Evolutionary conservation across 1,140 invertebrate genomes (phyloP), one percentile per base, ranked within the genome.

Genomic region (Zaprionus inermis): DNA sequence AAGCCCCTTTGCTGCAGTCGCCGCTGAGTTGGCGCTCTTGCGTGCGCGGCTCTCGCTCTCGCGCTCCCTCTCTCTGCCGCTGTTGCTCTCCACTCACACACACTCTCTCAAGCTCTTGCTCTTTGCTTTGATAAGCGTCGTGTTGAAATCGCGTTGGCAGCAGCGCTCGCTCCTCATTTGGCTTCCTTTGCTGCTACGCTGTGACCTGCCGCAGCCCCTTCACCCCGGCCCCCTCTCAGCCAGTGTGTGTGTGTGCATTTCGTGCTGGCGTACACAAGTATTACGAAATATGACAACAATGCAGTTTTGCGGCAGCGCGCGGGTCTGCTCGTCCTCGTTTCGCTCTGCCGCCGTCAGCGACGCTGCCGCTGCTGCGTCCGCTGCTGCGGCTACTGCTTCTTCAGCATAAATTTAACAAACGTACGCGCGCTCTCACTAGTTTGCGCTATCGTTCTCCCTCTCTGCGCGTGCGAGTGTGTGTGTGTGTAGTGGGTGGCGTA

Each of bases 271-370:
- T 89, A 49, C 28, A 49, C 41, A 36, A 57, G 38, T 65, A 89
- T 89, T 89, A 91, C 88, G 88, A 91, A 91, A 91, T 88, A 91
- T 91, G 88, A 91, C 89, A 91, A 91, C 88, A 91, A 91, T 91
- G 88, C 88, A 91, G 79, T 84, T 91, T 86, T 63, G 77, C 65
- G 55, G 67, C 65, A 58, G 44, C 30, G 49, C 30, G 44, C 30
- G 49, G 36, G 64, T 74, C 59, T 66, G 64, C 71, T 77, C 84
- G 84, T 89, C 84, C 84, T 89, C 84, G 84, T 89, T 89, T 81
- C 78, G 76, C 83, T 81, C 77, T 88, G 83, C 70, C 76, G 67
- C 57, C 9, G 57, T 30, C 32, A 12, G 5, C 34, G 56, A 60
- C 76, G 69, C 56, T 56, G 82, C 60, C 60, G 24, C 67, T 54